Evolutionary conservation across 2,888 invertebrate species (phyloP).

Genomic region (Prostheceraeus crozeri): DNA sequence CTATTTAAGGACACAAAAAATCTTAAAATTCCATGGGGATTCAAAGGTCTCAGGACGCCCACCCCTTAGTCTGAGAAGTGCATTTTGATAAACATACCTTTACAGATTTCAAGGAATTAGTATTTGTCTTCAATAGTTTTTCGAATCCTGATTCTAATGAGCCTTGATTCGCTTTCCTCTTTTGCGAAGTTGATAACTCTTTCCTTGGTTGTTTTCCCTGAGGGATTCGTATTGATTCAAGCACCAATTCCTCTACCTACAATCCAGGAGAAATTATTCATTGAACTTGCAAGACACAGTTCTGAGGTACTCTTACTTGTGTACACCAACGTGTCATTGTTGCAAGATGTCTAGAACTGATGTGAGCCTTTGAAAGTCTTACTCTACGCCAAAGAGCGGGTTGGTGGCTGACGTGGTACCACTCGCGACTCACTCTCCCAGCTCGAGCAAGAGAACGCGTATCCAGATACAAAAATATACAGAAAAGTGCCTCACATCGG

Average conservation of each 20-base stretch:
- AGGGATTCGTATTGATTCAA: background rate
- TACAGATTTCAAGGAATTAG: constrained; percentile 45
- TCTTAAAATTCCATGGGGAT: too few species aligned
- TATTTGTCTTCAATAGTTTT: constrained; percentile 45
- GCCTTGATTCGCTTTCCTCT: too few species aligned
- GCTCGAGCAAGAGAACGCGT: constrained; percentile 44
- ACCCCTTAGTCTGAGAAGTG: too few species aligned
- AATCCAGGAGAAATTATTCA: background rate
- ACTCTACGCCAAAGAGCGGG: constrained; percentile 49
- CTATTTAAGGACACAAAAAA: too few species aligned
- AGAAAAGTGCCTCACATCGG: constrained; percentile 44
- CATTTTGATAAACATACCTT: constrained; percentile 20
- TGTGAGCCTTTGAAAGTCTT: constrained; percentile 43
- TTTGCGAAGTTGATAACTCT: too few species aligned
- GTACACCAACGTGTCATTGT: constrained; percentile 46
- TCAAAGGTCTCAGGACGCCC: too few species aligned
- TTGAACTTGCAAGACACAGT: background rate
- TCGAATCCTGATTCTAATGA: constrained; percentile 45
- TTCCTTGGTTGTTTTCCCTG: too few species aligned
- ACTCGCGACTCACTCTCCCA: constrained; percentile 49
- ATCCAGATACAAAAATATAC: constrained; percentile 48
- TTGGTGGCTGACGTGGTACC: constrained; percentile 48
- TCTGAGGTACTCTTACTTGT: constrained; percentile 38
- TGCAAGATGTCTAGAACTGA: constrained; percentile 46
- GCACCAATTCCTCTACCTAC: constrained; percentile 14